A percentile compares a stretch with the other conserved stretches of the same genome.
Conservation (phyloP, 1,140 invertebrate genomes). For the Solenopsis invicta region DNA sequence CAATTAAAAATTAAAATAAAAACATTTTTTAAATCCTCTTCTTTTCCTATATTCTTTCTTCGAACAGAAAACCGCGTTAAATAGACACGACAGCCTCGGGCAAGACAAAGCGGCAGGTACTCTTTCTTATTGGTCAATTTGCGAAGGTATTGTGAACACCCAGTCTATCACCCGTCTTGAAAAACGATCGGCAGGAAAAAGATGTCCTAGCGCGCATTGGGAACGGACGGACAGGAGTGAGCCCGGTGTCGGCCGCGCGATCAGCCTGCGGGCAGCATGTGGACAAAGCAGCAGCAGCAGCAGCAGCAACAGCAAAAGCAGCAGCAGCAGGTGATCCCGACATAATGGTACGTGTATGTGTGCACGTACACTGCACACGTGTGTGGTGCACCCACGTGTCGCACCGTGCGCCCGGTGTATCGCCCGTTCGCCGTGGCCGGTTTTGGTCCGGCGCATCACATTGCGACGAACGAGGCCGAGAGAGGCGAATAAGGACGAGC, state of each 20-base stretch:
- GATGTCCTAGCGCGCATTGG: constrained; percentile 37
- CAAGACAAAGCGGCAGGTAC: neutral
- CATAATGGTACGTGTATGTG: constrained; percentile 50
- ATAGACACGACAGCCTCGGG: neutral
- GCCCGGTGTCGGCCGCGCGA: constrained; percentile 76
- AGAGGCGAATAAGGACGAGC: constrained; percentile 24
- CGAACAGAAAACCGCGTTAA: neutral
- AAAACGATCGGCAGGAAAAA: constrained; percentile 48
- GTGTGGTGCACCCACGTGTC: constrained; percentile 79
- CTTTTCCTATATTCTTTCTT: neutral
- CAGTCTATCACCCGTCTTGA: constrained; percentile 15
- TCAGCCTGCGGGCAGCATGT: constrained; percentile 80
- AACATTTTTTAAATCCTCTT: no score
- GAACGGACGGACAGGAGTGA: constrained; percentile 68
- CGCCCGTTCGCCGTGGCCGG: constrained; percentile 28
- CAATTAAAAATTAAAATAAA: neutral
- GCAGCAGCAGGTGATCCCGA: constrained; percentile 79
- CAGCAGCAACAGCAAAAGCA: constrained; percentile 77
- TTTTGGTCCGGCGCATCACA: constrained; percentile 49
- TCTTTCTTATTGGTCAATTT: constrained; percentile 13
- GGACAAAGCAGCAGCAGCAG: constrained; percentile 74
- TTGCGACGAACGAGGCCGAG: constrained; percentile 20
- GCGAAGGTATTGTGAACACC: constrained; percentile 22
- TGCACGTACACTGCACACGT: constrained; percentile 59
- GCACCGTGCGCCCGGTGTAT: constrained; percentile 62